Base-by-base conservation (phyloP, 2,113 vertebrate genomes). In the Gobius niger region DNA sequence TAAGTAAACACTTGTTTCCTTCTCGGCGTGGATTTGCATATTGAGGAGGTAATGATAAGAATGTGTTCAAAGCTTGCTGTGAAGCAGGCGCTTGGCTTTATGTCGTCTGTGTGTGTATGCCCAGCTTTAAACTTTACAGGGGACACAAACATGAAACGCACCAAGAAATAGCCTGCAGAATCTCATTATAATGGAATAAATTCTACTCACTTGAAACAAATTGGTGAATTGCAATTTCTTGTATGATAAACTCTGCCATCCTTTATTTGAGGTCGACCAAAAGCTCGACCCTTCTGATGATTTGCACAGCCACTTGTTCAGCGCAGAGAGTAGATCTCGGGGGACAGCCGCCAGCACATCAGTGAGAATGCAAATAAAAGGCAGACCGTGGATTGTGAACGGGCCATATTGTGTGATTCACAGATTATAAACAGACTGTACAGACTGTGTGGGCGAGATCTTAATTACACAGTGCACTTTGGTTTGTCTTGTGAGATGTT, bases 1-100 rank as follows among this genome's bases (percentile, higher is more conserved):
- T 99, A 87, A 96, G 96, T 95, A 80, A 76, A 88, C 74, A 57
- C 8, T 64, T 46, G 0, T 54, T 70, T 7, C 10, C 42, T 19
- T 18, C 47, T 9, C 62, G 5, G 19, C n/a, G 46, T 41, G 41
- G 24, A 69, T 77, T 63, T 64, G 12, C 46, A 75, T 75, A 44
- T 66, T 73, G 9, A 69, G 44, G 42, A 44, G 47, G 65, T 69
- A 64, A 72, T 47, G 53, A 74, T 65, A 56, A 79, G 42, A 49
- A 16, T 73, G 51, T 62, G 49, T 74, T 83, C 54, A 64, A 68
- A 79, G 66, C 42, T 44, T 15, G 14, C 53, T 53, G 49, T 53
- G 52, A 75, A 70, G 70, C 59, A 24, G 54, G 64, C 47, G 12
- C 51, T 63, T 69, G 24, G 24, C 24, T 65, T 78, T 47, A 68